phyloP scores from a whole-genome alignment of 2,113 vertebrate genomes.

The Lophura nycthemera region DNA sequence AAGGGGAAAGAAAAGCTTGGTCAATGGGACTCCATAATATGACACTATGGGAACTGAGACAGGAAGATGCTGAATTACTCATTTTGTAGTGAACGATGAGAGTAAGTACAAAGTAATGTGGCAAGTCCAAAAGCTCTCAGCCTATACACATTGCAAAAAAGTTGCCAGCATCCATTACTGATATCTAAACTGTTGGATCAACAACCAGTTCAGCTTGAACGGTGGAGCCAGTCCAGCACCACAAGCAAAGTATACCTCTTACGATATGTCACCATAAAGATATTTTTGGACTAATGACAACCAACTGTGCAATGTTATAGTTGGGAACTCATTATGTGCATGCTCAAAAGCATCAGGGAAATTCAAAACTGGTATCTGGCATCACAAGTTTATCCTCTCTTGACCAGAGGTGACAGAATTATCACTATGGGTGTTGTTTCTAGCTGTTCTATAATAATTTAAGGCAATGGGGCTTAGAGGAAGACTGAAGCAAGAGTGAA shows the following conservation, averaged over 20 bases:
- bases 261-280: background rate
- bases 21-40: background rate
- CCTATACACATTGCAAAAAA: background rate
- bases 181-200: background rate
- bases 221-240: background rate
- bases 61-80: background rate
- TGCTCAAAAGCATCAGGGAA: background rate
- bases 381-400: background rate
- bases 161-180: fast-evolving
- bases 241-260: background rate
- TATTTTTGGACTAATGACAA: background rate
- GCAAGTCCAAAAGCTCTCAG: background rate
- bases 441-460: background rate
- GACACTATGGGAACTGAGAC: background rate
- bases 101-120: background rate
- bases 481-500: background rate
- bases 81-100: background rate
- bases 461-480: background rate
- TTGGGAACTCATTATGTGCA: background rate
- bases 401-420: background rate
- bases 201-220: background rate
- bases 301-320: background rate
- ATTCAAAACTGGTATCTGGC: background rate
- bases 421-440: background rate
- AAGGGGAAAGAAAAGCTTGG: background rate